Evolutionary conservation across 2,888 invertebrate species (phyloP).

Genomic region (Sturmia bella): DNA sequence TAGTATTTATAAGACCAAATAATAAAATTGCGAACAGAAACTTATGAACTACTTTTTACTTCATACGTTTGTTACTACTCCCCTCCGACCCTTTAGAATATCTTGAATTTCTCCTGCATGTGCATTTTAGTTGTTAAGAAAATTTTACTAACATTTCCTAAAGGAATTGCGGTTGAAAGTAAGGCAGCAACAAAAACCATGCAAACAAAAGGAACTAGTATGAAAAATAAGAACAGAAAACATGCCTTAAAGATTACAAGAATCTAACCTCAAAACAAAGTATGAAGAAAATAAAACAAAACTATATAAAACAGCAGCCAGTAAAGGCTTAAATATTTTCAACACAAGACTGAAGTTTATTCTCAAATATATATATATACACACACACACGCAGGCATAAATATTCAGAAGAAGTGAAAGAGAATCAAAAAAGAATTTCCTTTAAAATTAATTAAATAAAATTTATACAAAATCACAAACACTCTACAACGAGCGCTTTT

Average conservation of each 20-base stretch:
- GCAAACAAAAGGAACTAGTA: constrained; percentile 10
- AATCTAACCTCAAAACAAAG: constrained; percentile 66
- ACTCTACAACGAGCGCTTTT: constrained; percentile 11
- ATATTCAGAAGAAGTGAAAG: background rate
- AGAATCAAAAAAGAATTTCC: constrained; percentile 32
- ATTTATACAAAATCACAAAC: constrained; percentile 41
- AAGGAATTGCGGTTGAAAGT: constrained; percentile 68
- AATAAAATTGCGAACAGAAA: constrained; percentile 69
- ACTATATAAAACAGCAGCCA: constrained; percentile 26
- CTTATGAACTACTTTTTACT: constrained; percentile 70
- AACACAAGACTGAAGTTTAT: constrained; percentile 28
- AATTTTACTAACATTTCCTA: constrained; percentile 67
- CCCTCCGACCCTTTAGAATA: background rate
- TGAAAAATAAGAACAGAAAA: constrained; percentile 43
- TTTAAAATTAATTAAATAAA: constrained; percentile 66
- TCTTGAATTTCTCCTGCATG: constrained; percentile 53
- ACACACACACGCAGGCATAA: background rate
- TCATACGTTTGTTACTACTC: constrained; percentile 18
- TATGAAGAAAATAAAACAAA: constrained; percentile 38
- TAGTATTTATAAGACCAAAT: constrained; percentile 64
- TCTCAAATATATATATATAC: background rate
- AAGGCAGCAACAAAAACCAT: constrained; percentile 19
- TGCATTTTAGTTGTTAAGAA: constrained; percentile 62
- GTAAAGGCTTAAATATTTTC: constrained; percentile 51
- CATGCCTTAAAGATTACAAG: constrained; percentile 66